phyloP scores from a whole-genome alignment of 2,888 invertebrate species.

The Dorcus hopei region DNA sequence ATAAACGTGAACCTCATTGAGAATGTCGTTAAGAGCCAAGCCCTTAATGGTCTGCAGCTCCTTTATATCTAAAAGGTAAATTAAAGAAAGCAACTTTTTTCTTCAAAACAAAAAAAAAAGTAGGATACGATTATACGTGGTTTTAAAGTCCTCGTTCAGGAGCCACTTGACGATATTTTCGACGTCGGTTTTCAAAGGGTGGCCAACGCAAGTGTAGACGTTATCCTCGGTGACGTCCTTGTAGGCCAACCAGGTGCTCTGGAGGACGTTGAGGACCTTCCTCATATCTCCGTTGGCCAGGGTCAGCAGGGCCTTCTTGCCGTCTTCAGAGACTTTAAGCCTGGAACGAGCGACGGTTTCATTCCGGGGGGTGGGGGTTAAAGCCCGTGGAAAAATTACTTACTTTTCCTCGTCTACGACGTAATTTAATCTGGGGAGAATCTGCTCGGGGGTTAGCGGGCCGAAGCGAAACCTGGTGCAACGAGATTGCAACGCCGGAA shows the following conservation, averaged over 20 bases:
- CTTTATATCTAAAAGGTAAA: constrained; percentile 61
- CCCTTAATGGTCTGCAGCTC: constrained; percentile 86
- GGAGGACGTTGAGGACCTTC: constrained; percentile 92
- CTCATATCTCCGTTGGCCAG: constrained; percentile 97
- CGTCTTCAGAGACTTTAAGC: constrained; percentile 82
- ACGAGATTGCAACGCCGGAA: constrained; percentile 96
- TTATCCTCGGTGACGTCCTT: constrained; percentile 83
- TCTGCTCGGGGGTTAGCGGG: constrained; percentile 80
- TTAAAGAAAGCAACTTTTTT: not conserved
- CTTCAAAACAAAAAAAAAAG: not conserved
- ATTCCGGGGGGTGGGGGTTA: not conserved
- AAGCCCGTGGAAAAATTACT: constrained; percentile 29
- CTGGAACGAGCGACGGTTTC: constrained; percentile 49
- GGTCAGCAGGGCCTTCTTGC: constrained; percentile 82
- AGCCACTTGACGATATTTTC: constrained; percentile 84
- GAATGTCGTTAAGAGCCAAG: constrained; percentile 86
- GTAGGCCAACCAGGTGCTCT: constrained; percentile 93
- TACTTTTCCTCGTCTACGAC: constrained; percentile 83
- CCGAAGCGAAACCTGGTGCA: constrained; percentile 97
- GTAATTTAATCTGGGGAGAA: constrained; percentile 81
- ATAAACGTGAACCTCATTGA: constrained; percentile 83
- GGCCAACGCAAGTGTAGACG: constrained; percentile 95
- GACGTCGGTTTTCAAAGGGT: constrained; percentile 88
- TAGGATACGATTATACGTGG: constrained; percentile 75
- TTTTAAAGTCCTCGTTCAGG: constrained; percentile 70